These are phyloP conservation scores for Myotis yumanensis DNA, from an alignment of 2,113 vertebrate species.

Conservation along the genomic window DNA sequence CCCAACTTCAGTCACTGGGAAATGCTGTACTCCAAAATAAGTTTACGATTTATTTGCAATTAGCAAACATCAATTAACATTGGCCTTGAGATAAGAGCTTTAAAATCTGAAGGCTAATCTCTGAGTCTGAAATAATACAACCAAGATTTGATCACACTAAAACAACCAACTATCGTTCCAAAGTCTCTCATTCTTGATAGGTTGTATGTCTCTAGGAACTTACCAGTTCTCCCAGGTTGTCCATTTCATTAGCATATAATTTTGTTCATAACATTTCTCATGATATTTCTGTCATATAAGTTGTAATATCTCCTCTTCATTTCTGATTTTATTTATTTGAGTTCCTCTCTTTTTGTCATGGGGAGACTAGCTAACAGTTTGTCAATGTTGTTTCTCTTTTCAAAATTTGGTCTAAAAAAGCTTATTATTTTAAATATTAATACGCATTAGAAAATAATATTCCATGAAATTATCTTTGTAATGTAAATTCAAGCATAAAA, in stretches of 20 bases:
- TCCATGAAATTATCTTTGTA: not conserved
- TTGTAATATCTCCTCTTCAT: not conserved
- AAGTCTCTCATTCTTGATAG: not conserved
- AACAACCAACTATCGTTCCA: not conserved
- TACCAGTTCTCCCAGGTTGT: not conserved
- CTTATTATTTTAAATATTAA: not conserved
- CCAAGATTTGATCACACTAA: not conserved
- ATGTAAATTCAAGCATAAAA: constrained; percentile 1
- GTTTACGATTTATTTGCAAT: not conserved
- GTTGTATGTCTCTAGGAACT: not conserved
- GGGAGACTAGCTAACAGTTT: not conserved
- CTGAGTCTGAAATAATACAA: not conserved
- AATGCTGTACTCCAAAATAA: not conserved
- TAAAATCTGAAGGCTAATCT: not conserved
- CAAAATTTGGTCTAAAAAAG: not conserved
- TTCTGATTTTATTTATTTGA: not conserved
- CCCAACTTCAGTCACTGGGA: not conserved
- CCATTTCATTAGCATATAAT: not conserved
- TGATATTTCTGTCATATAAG: not conserved
- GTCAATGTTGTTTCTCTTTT: not conserved
- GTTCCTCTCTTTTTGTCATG: not conserved
- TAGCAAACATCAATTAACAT: not conserved
- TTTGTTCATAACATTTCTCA: not conserved
- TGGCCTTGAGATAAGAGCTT: not conserved
- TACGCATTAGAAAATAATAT: not conserved